These are phyloP conservation scores for Calliphora vomitoria DNA, from an alignment of 2,888 invertebrate species.

Conservation along the genomic window DNA sequence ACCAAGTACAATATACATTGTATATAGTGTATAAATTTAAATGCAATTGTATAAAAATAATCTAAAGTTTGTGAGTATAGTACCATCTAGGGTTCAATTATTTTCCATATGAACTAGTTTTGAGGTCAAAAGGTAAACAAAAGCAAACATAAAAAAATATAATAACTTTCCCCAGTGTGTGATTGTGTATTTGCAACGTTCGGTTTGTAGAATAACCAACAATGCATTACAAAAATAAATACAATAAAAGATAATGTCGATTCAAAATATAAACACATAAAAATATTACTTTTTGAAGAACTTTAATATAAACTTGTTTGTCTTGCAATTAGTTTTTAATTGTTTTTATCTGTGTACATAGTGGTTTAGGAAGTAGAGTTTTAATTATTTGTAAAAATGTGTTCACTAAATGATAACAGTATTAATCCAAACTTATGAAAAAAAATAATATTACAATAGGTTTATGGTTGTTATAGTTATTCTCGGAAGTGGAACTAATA, in stretches of 20 bases:
- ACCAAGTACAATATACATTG: background rate
- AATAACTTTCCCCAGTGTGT: conserved; percentile 10
- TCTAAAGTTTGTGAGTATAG: conserved; percentile 35
- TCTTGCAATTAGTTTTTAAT: no score
- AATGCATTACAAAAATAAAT: conserved; percentile 40
- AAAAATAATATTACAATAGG: no score
- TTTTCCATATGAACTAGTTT: conserved; percentile 71
- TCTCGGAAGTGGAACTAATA: no score
- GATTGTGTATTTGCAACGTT: conserved; percentile 2
- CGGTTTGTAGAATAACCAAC: background rate
- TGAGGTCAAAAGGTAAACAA: conserved; percentile 71
- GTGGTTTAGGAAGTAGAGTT: no score
- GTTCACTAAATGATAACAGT: no score
- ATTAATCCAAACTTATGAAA: no score
- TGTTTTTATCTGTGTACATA: no score
- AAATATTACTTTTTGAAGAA: no score
- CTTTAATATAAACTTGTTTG: no score
- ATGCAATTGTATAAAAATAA: conserved; percentile 42
- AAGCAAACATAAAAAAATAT: conserved; percentile 16
- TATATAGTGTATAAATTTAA: conserved; percentile 28
- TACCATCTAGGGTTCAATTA: conserved; percentile 72
- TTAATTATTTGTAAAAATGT: no score
- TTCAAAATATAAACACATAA: no score
- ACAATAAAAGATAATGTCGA: background rate
- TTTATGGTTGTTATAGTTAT: no score